Percentiles rank a stretch among this genome's conserved stretches.
phyloP scores from a whole-genome alignment of 2,113 vertebrate genomes.

The Aegithalos caudatus region DNA sequence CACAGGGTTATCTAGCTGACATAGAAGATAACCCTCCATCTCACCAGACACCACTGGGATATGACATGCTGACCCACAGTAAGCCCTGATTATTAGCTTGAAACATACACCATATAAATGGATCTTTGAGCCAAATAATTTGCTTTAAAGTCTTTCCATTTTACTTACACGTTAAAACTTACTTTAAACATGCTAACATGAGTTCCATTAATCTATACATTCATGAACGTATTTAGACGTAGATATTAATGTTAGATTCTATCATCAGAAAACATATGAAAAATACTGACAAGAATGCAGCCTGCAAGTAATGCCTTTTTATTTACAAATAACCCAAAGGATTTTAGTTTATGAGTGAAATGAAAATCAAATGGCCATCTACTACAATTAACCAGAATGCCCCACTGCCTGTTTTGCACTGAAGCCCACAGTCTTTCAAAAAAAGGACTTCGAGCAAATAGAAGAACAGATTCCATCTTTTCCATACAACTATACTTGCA shows the following conservation, averaged over 20 bases:
- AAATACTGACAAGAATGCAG: neutral
- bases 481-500: neutral
- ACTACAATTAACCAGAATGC: neutral
- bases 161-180: neutral
- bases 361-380: neutral
- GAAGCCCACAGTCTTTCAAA: neutral
- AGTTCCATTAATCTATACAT: neutral
- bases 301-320: neutral
- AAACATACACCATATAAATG: constrained; percentile 58
- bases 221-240: neutral
- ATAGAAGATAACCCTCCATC: constrained; percentile 73
- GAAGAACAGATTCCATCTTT: neutral
- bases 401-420: neutral
- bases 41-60: constrained; percentile 72
- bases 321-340: neutral
- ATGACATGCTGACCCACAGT: constrained; percentile 73
- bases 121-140: constrained; percentile 34
- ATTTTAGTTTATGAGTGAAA: neutral
- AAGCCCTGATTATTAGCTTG: constrained; percentile 74
- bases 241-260: neutral
- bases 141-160: constrained; percentile 53
- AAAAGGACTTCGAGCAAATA: neutral
- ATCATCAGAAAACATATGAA: neutral
- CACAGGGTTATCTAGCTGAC: constrained; percentile 73
- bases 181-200: neutral